Conservation (phyloP, 2,113 vertebrate genomes). For the Vanacampus margaritifer region DNA sequence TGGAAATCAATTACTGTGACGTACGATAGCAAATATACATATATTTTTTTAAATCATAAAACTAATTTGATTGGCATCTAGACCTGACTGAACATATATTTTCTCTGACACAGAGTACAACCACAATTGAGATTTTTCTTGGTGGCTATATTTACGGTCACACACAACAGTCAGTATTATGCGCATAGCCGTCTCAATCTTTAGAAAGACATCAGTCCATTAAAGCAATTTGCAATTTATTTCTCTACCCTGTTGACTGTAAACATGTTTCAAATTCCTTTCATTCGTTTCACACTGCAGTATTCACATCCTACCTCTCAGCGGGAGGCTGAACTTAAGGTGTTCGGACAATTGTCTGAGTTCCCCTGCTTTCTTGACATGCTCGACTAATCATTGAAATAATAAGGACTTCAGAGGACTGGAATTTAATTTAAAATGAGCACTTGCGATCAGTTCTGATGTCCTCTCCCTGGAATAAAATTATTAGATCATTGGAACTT, state of each 20-base stretch:
- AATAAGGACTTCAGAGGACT: conserved; percentile 59
- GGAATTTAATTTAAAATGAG: conserved; percentile 45
- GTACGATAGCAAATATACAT: no score
- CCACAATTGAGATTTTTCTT: background rate
- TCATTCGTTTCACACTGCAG: background rate
- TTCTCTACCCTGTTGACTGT: background rate
- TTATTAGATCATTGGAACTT: conserved; percentile 15
- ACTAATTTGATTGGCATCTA: background rate
- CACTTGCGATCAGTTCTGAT: conserved; percentile 45
- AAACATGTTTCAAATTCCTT: background rate
- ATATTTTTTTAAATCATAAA: no score
- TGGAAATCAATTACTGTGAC: no score
- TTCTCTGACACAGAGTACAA: background rate
- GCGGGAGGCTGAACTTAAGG: conserved; percentile 16
- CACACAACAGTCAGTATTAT: background rate
- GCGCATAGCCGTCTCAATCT: background rate
- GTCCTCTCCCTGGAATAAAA: conserved; percentile 32
- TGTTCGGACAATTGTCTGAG: conserved; percentile 44
- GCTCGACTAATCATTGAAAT: conserved; percentile 71
- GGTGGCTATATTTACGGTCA: background rate
- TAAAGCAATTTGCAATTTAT: background rate
- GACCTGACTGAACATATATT: background rate
- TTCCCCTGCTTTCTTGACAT: conserved; percentile 46
- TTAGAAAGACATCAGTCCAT: background rate
- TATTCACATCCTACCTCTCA: conserved; percentile 24